Evolutionary conservation across 2,113 vertebrate genomes (phyloP).

Genomic region (Indri indri): DNA sequence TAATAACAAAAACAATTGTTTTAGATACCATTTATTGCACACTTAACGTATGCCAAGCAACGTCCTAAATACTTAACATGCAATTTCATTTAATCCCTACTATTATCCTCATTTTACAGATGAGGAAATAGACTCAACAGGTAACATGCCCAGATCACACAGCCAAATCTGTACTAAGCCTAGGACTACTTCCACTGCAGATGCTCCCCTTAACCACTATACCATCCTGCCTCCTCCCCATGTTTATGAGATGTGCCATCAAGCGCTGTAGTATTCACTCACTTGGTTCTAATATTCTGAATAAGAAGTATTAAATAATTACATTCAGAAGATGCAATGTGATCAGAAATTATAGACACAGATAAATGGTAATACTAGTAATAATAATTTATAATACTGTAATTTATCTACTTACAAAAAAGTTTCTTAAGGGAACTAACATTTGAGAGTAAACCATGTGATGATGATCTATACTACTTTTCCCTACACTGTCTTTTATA

Average conservation of each 20-base stretch:
- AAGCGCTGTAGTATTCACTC: background rate
- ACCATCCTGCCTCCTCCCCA: background rate
- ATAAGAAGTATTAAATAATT: constrained; percentile 32
- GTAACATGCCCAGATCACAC: background rate
- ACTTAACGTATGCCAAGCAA: constrained; percentile 6
- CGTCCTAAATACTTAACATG: background rate
- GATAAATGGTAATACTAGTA: background rate
- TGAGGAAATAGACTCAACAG: background rate
- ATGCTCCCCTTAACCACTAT: background rate
- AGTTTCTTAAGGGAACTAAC: background rate
- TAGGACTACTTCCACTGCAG: background rate
- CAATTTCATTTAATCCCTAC: constrained; percentile 36
- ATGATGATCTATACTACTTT: background rate
- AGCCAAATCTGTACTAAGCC: background rate
- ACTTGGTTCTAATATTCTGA: constrained; percentile 21
- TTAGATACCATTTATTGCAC: background rate
- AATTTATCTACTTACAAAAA: constrained; percentile 1
- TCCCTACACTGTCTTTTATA: background rate
- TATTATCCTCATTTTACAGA: constrained; percentile 15
- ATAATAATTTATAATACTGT: background rate
- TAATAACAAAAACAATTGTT: background rate
- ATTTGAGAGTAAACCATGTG: background rate
- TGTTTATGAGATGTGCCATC: background rate
- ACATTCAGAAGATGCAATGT: background rate
- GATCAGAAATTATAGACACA: background rate